Conservation (phyloP, 1,140 invertebrate genomes). For the Apis laboriosa region DNA sequence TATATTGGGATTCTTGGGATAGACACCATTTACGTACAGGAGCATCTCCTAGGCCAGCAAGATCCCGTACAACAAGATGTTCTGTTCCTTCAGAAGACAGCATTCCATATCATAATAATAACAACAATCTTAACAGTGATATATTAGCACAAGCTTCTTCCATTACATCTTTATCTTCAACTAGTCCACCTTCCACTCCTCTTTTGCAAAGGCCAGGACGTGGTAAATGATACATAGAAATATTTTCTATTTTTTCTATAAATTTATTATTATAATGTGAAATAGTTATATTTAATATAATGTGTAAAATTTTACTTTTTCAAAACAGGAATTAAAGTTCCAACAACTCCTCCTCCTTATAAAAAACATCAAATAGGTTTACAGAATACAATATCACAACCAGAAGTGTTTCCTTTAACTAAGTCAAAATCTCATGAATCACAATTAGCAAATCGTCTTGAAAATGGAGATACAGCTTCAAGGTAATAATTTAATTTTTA, state of each 20-base stretch:
- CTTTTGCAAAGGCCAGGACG: conserved; percentile 78
- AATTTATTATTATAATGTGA: background rate
- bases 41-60: conserved; percentile 83
- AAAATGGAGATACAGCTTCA: conserved; percentile 75
- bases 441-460: conserved; percentile 87
- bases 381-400: conserved; percentile 78
- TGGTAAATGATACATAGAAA: conserved; percentile 60
- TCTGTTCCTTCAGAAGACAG: conserved; percentile 85
- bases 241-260: conserved; percentile 3
- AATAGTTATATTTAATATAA: background rate
- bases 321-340: conserved; percentile 83
- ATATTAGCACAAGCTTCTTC: conserved; percentile 75
- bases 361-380: conserved; percentile 86
- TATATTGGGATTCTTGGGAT: conserved; percentile 98
- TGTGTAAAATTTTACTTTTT: conserved; percentile 31
- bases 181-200: conserved; percentile 85
- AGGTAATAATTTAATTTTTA: conserved; percentile 63
- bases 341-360: conserved; percentile 89
- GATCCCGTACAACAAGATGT: conserved; percentile 80
- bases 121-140: conserved; percentile 74
- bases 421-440: conserved; percentile 97
- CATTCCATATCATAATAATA: conserved; percentile 81
- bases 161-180: conserved; percentile 74
- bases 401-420: conserved; percentile 86
- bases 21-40: conserved; percentile 81